Evolutionary conservation across 35 echinoderm and acorn worm species (phyloP).

Genomic region (Ptychodera flava): DNA sequence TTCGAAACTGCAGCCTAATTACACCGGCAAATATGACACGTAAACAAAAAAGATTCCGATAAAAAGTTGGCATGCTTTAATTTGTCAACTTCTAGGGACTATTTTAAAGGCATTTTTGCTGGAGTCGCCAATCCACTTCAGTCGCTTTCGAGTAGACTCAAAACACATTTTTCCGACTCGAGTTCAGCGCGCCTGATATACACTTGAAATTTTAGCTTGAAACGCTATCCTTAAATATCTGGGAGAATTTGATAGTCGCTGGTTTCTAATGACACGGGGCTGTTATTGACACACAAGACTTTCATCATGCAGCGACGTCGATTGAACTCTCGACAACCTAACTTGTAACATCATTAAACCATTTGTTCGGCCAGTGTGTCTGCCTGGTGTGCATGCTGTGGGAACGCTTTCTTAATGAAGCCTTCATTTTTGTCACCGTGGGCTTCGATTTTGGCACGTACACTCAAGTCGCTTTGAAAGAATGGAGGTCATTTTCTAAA

Average conservation of each 20-base stretch:
- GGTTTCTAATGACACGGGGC: not conserved
- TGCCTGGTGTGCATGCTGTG: not conserved
- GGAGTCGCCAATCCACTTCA: not conserved
- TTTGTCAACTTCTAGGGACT: not conserved
- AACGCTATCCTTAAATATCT: not conserved
- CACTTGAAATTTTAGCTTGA: not conserved
- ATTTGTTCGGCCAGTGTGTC: not conserved
- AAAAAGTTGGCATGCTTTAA: not conserved
- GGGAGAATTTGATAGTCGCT: not conserved
- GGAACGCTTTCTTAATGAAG: not conserved
- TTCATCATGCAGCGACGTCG: not conserved
- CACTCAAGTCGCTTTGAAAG: not conserved
- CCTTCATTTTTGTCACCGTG: not conserved
- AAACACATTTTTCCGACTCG: not conserved
- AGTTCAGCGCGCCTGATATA: not conserved
- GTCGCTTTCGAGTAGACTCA: not conserved
- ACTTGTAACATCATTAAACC: not conserved
- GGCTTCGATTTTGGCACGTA: not conserved
- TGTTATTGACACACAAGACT: not conserved
- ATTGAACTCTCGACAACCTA: not conserved
- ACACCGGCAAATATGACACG: not conserved
- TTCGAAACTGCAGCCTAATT: not conserved
- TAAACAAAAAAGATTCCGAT: conserved; percentile 1
- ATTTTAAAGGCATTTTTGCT: not conserved
- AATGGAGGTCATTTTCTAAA: not conserved